Conservation (phyloP, 2,888 invertebrate species). For the Chesias legatella region DNA sequence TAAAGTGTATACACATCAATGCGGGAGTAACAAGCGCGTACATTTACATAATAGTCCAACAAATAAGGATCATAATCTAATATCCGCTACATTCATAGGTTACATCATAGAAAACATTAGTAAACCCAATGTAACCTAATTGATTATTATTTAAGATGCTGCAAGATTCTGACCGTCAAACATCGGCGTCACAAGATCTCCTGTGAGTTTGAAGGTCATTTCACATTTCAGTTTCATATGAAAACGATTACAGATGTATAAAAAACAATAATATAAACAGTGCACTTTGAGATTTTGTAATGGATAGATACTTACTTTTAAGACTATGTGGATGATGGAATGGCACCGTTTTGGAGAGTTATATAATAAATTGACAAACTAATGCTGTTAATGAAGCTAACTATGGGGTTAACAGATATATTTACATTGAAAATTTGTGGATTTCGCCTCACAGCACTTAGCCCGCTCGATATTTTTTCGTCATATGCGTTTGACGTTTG, state of each 20-base stretch:
- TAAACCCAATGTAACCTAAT: background rate
- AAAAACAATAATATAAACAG: constrained; percentile 27
- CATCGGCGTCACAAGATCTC: constrained; percentile 11
- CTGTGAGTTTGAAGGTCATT: constrained; percentile 14
- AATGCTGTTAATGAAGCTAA: background rate
- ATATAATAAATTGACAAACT: background rate
- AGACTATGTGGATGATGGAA: constrained; percentile 1
- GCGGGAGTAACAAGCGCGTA: background rate
- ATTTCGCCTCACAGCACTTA: background rate
- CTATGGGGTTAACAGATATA: constrained; percentile 11
- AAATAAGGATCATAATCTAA: background rate
- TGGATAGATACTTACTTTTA: constrained; percentile 18
- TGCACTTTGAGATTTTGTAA: background rate
- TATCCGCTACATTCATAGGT: background rate
- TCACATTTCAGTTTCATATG: constrained; percentile 7
- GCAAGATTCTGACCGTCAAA: background rate
- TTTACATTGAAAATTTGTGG: constrained; percentile 16
- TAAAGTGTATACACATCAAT: background rate
- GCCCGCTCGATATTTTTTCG: constrained; percentile 1
- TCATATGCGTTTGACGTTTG: too few relatives aligned
- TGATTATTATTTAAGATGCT: background rate
- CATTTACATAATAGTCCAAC: constrained; percentile 4
- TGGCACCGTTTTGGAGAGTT: background rate
- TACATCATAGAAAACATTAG: constrained; percentile 11
- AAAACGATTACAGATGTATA: constrained; percentile 1